Evolutionary conservation across 2,797 vertebrate genomes (phyloP).

Genomic region (Allobates femoralis): DNA sequence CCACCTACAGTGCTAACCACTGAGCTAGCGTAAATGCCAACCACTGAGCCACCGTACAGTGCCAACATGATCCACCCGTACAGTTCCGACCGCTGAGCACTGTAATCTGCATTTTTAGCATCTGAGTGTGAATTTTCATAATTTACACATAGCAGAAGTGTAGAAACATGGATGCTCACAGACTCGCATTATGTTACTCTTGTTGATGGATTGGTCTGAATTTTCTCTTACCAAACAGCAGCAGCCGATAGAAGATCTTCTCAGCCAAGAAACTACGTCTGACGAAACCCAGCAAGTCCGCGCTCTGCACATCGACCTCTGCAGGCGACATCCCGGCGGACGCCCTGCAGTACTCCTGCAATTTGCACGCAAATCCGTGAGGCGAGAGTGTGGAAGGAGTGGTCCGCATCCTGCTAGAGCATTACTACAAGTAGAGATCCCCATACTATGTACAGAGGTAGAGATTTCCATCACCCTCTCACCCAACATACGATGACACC

Average conservation of each 20-base stretch:
- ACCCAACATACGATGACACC: background rate
- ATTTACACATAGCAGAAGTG: background rate
- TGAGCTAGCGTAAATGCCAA: too few relatives aligned
- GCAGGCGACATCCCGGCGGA: conserved; percentile 91
- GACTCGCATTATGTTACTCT: too few relatives aligned
- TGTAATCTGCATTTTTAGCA: too few relatives aligned
- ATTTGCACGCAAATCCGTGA: conserved; percentile 92
- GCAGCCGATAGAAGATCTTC: conserved; percentile 87
- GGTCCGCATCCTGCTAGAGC: conserved; percentile 91
- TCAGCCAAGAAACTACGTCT: conserved; percentile 91
- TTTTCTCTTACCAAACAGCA: conserved; percentile 62
- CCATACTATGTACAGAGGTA: too few relatives aligned
- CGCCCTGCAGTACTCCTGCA: conserved; percentile 93
- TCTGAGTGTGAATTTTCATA: background rate
- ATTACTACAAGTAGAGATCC: conserved; percentile 86
- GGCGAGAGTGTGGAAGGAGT: conserved; percentile 97
- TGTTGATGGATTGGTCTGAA: background rate
- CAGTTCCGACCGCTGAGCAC: background rate
- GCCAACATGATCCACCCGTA: too few relatives aligned
- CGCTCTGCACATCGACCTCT: conserved; percentile 95
- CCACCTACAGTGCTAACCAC: too few relatives aligned
- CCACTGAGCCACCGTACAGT: too few relatives aligned
- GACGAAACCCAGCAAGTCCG: conserved; percentile 96
- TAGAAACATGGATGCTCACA: too few relatives aligned
- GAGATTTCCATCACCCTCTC: too few relatives aligned